These are phyloP conservation scores for Willowsia nigromaculata DNA, from an alignment of 2,888 invertebrate genomes.

Conservation along the genomic window DNA sequence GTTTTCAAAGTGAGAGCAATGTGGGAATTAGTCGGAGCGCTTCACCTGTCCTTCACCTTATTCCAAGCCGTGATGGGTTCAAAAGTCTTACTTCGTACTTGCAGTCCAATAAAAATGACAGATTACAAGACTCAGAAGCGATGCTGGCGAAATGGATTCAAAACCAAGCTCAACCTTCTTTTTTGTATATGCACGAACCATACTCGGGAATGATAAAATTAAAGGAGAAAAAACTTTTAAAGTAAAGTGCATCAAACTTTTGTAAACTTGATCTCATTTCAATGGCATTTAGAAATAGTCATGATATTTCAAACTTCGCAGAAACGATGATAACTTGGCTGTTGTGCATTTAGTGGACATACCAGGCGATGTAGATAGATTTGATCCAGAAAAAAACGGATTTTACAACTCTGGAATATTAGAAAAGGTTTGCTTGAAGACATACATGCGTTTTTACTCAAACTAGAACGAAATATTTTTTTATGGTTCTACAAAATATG, in stretches of 20 bases:
- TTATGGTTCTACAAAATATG: not conserved
- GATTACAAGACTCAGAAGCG: not conserved
- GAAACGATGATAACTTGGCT: conserved; percentile 7
- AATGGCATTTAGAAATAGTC: not conserved
- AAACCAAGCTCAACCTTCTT: not conserved
- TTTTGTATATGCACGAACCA: not conserved
- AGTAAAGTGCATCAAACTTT: not conserved
- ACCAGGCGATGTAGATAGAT: not conserved
- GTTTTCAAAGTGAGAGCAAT: not conserved
- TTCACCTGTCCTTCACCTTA: not conserved
- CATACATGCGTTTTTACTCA: no score
- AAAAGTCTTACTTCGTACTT: not conserved
- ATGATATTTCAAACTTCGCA: not conserved
- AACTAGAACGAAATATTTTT: no score
- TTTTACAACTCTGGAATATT: not conserved
- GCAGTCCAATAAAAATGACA: not conserved
- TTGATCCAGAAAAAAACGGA: not conserved
- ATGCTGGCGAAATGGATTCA: not conserved
- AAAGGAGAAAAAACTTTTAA: not conserved
- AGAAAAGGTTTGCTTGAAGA: not conserved
- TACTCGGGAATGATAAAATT: not conserved
- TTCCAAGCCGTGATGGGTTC: not conserved
- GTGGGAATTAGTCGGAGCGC: not conserved
- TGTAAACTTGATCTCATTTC: not conserved
- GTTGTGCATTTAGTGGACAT: not conserved